A percentile compares a stretch with the other conserved stretches of the same genome.
Evolutionary conservation across 2,888 invertebrate genomes (phyloP).

Genomic region (Nomada fucata): DNA sequence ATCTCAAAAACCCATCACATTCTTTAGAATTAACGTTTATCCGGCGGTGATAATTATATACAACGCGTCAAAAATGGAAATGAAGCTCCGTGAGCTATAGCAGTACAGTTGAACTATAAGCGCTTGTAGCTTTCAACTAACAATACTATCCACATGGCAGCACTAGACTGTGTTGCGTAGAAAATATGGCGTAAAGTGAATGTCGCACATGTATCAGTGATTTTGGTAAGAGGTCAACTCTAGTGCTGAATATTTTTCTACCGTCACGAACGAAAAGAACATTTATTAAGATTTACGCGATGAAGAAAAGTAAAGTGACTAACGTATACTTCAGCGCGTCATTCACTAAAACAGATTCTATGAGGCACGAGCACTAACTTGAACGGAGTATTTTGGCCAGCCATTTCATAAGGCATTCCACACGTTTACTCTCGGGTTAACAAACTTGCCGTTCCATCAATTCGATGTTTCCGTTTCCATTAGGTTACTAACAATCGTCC

Average conservation of each 20-base stretch:
- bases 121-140: conserved; percentile 1
- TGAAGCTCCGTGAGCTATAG: neutral
- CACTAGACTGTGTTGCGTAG: conserved; percentile 27
- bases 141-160: conserved; percentile 28
- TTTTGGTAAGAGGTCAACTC: conserved; percentile 74
- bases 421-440: conserved; percentile 44
- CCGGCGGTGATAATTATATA: neutral
- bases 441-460: conserved; percentile 26
- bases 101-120: neutral
- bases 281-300: conserved; percentile 15
- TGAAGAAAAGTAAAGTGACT: conserved; percentile 24
- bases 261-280: conserved; percentile 13
- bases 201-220: conserved; percentile 81
- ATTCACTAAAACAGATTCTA: conserved; percentile 18
- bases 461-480: conserved; percentile 39
- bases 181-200: conserved; percentile 80
- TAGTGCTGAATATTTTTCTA: conserved; percentile 31
- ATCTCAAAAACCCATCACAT: too few species aligned
- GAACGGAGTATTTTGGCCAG: conserved; percentile 61
- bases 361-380: conserved; percentile 61
- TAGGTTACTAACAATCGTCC: conserved; percentile 7
- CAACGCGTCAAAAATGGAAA: neutral
- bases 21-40: neutral
- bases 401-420: conserved; percentile 64
- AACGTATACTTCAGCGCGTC: conserved; percentile 24